Evolutionary conservation across 2,797 vertebrate species (phyloP), one percentile per base, ranked within the genome.

Genomic region (Mycteria americana): DNA sequence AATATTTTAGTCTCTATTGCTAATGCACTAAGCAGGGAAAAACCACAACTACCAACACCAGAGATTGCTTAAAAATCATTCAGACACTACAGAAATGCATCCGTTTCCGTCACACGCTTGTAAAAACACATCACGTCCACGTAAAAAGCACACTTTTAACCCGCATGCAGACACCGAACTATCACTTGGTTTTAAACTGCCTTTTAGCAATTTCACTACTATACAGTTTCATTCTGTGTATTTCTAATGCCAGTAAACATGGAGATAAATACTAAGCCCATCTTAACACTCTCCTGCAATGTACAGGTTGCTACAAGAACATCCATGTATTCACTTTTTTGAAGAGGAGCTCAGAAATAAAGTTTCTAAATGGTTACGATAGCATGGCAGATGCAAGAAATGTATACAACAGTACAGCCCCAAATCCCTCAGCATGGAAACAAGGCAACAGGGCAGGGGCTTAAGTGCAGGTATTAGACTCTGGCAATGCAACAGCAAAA

Each of bases 321-420:
- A 92, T 41, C 13, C 8, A 18, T 2, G 1, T 48, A 63, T 16
- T 67, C 31, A 28, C 6, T 57, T 33, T 68, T 62, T 56, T n/a
- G 1, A 82, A 57, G 24, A 83, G 45, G 9, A 83, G 39, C 10
- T 72, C 27, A 62, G 41, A 82, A 63, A 67, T 25, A 43, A 18
- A 11, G 43, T 67, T 72, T 93, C 21, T 39, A 57, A 88, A 80
- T 23, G 18, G 41, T 45, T 85, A 24, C 10, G 63, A 9, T 1
- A 87, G 7, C 25, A 67, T 5, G 18, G 57, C 15, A 89, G 43
- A 33, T 39, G 8, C 45, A 93, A 86, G 37, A 72, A 67, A 60
- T 6, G 1, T 27, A 35, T 6, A 0, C 25, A 78, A 62, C 2
- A 28, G 18, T 4, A 70, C 10, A 77, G 53, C 5, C 18, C 15